Evolutionary conservation across 1,140 invertebrate species (phyloP), one percentile per base, ranked within the genome.

Genomic region (Carposina sasakii): DNA sequence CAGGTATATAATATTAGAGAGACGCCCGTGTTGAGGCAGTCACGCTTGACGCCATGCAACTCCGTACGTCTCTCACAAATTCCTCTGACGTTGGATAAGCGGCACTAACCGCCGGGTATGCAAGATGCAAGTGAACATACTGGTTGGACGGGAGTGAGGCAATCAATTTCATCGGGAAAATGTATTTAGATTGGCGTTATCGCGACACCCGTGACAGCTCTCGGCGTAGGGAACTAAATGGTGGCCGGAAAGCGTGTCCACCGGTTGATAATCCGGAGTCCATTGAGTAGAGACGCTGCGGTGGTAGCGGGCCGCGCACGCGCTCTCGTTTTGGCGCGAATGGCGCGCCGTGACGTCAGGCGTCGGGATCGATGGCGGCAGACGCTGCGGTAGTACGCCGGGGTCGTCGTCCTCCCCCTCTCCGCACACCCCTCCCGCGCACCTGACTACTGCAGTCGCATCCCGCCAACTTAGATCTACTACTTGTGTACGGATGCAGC

Each of bases 331-430:
- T 83, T 83, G 79, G 79, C 79, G 79, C 79, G 79, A 83, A 83
- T 68, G 55, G 56, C 66, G 60, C 64, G 66, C 64, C 68, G 74
- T 83, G 79, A 83, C 79, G 79, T 83, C 77, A 82, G 71, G 67
- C 74, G 75, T 81, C 75, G 75, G 76, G 78, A 81, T 85, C 78
- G 76, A 82, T 82, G 78, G 65, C 76, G 73, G 71, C 74, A 79
- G 77, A 82, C 81, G 78, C 78, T 82, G 76, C 79, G 77, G 77
- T 81, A 83, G 78, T 82, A 81, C 81, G 74, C 41, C 70, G 77
- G 75, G 78, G 76, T 82, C 76, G 71, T 71, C 67, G 76, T 48
- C 76, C 78, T 77, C 61, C 65, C 63, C 68, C 70, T 60, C 50
- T 51, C 54, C 61, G 67, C 48, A 52, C 58, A n/a, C 57, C 58